Base-by-base conservation (phyloP, 2,113 vertebrate species). In the Cepphus grylle region DNA sequence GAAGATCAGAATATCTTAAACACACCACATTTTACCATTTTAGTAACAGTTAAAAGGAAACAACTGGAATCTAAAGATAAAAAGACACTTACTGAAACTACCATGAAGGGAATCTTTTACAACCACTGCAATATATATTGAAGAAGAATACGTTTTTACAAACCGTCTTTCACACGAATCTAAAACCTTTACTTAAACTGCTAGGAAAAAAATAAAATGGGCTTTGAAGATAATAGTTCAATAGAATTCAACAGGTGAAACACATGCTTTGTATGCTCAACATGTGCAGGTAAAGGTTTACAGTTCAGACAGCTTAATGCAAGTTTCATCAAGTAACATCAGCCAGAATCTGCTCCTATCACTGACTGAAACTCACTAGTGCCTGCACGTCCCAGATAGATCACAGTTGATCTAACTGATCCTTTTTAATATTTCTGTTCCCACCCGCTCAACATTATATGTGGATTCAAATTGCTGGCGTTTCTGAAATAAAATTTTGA, bases 1-100 rank as follows among this genome's bases (percentile, higher is more conserved):
- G 94, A 85, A 94, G 92, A 97, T 71, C 36, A 55, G 93, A 96
- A 91, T 95, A 95, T 32, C 82, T 93, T 91, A 88, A 96, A 95
- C 53, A 78, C 58, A 93, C 26, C 40, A 86, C 6, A 6, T 45
- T 94, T 94, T 97, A 95, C 74, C 65, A 40, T 89, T 87, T 93
- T 30, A 15, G 90, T 70, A 94, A 89, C 71, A 87, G 50, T 40
- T 76, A 82, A 70, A 94, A 95, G 62, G 78, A 87, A 97, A 34
- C 42, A 63, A 34, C 32, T 73, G 86, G 56, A 92, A 88, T 67
- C 69, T 84, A 77, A 91, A 92, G 42, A 88, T 59, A 71, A 96
- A 90, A 88, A 76, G 50, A 55, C 40, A 56, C 20, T 58, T 92
- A 70, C 26, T 36, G n/a, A 91, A 79, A 80, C 10, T 7, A n/a